Evolutionary conservation across 37 sponge, comb jelly and placozoan genomes (phyloP), one percentile per base, ranked within the genome.

Genomic region (Tethya wilhelma): DNA sequence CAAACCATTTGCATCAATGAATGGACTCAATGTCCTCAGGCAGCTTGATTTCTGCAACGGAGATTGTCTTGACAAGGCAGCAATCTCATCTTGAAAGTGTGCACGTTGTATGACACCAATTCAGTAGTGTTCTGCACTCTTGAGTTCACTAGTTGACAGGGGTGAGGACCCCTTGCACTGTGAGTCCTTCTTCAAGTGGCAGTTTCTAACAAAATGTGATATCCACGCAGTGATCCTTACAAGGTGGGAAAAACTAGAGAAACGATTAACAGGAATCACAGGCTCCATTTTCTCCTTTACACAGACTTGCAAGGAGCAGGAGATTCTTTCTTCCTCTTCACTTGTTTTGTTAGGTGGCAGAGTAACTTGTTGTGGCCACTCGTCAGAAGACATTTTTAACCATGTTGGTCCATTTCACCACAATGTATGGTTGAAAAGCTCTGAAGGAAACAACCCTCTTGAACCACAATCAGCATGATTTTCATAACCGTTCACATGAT

Each of bases 401-500:
- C n/a, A n/a, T n/a, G n/a, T n/a, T n/a, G n/a, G n/a, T n/a, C n/a
- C n/a, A n/a, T 75, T 31, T 41, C 63, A 59, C 77, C 77, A 75
- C 39, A 59, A 40, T 8, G 42, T 34, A 44, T 72, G 73, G 4
- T 43, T 7, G 49, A 72, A 7, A 4, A 72, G 73, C 23, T 72
- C 73, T 9, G 55, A 46, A 9, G 73, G 33, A 38, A n/a, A n/a
- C 14, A 49, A 9, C 9, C 53, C 77, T 37, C 77, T 8, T 5
- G 77, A 59, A 14, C 41, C 42, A 57, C 39, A 33, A 40, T 75
- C 77, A 33, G 77, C 77, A 5, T 60, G 77, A 56, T 75, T 75
- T 22, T 75, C 60, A 56, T 38, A 25, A 22, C 64, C 64, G 36
- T 12, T 20, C 20, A 63, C 43, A 38, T 77, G 78, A 62, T 59